These are phyloP conservation scores for Heterocephalus glaber DNA, from an alignment of 2,113 vertebrate species.

Conservation along the genomic window DNA sequence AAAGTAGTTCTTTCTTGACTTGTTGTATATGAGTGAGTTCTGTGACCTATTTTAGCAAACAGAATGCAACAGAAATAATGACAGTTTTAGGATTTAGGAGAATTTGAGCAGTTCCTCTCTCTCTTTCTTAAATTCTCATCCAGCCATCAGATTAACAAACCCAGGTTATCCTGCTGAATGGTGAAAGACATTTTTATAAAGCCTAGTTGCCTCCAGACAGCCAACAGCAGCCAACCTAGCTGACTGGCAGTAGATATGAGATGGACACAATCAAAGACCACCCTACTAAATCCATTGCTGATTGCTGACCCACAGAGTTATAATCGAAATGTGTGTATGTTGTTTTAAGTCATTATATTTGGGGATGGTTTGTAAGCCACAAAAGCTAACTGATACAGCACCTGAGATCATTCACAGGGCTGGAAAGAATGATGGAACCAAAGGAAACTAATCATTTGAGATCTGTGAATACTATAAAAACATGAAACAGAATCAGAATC, in stretches of 20 bases:
- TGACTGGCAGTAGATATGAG: neutral
- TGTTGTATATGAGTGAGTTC: neutral
- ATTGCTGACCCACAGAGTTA: neutral
- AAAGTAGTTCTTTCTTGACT: neutral
- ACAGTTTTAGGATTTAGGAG: neutral
- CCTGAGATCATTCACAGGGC: neutral
- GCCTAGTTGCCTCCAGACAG: neutral
- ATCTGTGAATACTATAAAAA: neutral
- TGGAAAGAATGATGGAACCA: slow-evolving; percentile 23
- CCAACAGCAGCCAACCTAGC: neutral
- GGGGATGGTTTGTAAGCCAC: neutral
- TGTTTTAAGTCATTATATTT: neutral
- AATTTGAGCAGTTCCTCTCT: neutral
- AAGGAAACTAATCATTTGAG: slow-evolving; percentile 35
- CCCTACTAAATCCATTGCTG: neutral
- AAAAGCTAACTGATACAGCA: neutral
- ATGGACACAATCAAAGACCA: neutral
- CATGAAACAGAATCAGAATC: slow-evolving; percentile 33
- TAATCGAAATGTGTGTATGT: neutral
- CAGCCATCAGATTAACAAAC: neutral
- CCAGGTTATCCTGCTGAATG: neutral
- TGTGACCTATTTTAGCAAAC: neutral
- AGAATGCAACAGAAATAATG: neutral
- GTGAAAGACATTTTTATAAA: neutral
- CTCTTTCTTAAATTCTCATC: neutral